Base-by-base conservation (phyloP, 2,797 vertebrate species). In the Gadopsis marmoratus region DNA sequence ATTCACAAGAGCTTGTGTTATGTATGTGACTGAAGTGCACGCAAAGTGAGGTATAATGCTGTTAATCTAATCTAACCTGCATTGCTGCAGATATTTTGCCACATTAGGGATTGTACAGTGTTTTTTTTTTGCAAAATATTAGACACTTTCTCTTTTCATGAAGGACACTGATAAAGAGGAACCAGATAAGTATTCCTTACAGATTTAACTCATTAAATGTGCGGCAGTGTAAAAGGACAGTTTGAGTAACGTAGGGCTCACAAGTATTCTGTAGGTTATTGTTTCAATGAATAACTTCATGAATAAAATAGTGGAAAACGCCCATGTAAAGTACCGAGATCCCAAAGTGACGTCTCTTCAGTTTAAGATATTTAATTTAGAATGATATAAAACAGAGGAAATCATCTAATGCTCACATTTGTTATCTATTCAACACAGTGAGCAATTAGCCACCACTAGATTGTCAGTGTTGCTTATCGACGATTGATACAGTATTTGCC, bases 31-130 rank as follows among this genome's bases (percentile, higher is more conserved):
- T 64, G n/a, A 56, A 3, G 33, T 10, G 29, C 54, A 71, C 58
- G 59, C 48, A 70, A 31, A 81, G 59, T 45, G 45, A 70, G 4
- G 3, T 78, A 19, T 71, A 71, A 78, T 81, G 50, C 61, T 48
- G 35, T 39, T 76, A 70, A 83, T 79, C 43, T 54, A 59, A 84
- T 76, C 48, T 76, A 51, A 85, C 33, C 71, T 68, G 58, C 29
- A 64, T 62, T 78, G 55, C 47, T 61, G 48, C 16, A 61, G 53
- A 72, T 47, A 54, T 64, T 67, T 68, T 39, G 53, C 50, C 62
- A 77, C 48, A 62, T 48, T 19, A 37, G 45, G 54, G n/a, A 64
- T 75, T 66, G 16, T 35, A 31, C 58, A n/a, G 29, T 75, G 26
- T 26, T 26, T 26, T 79, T n/a, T 82, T 63, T 37, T 8, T 21